These are phyloP conservation scores for Uloborus diversus DNA, from an alignment of 1,140 invertebrate species.

Conservation along the genomic window DNA sequence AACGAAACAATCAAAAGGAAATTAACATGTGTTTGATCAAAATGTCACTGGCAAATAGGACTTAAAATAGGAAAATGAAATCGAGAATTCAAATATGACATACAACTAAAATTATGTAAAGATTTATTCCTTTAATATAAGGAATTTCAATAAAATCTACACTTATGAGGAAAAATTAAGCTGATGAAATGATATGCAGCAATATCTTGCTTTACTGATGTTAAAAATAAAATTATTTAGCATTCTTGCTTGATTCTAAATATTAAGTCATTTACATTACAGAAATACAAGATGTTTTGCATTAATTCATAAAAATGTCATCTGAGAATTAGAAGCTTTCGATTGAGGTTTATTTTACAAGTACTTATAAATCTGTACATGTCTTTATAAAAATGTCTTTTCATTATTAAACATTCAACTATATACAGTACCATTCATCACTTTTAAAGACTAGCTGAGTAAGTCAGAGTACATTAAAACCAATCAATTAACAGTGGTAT, in stretches of 20 bases:
- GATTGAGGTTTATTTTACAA: neutral
- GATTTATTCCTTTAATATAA: neutral
- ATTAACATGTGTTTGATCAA: too few relatives aligned
- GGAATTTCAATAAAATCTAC: constrained; percentile 16
- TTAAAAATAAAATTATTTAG: neutral
- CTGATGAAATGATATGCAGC: neutral
- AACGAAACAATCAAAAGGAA: too few relatives aligned
- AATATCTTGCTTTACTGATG: neutral
- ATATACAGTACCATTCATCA: constrained; percentile 47
- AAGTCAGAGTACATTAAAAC: constrained; percentile 19
- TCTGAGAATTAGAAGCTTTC: neutral
- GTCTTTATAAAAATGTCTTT: constrained; percentile 29
- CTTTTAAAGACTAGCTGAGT: constrained; percentile 38
- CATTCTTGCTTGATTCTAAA: too few relatives aligned
- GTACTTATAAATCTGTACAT: constrained; percentile 48
- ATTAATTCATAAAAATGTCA: neutral
- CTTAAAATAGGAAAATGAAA: too few relatives aligned
- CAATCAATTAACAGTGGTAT: constrained; percentile 34
- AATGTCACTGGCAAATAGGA: too few relatives aligned
- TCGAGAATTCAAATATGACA: too few relatives aligned
- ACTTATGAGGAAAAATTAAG: neutral
- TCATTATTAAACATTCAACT: constrained; percentile 28
- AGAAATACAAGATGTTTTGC: neutral
- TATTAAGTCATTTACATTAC: too few relatives aligned
- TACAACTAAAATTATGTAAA: too few relatives aligned